These are phyloP conservation scores for Philhelius pedissequus DNA, from an alignment of 2,888 invertebrate species.

Conservation along the genomic window DNA sequence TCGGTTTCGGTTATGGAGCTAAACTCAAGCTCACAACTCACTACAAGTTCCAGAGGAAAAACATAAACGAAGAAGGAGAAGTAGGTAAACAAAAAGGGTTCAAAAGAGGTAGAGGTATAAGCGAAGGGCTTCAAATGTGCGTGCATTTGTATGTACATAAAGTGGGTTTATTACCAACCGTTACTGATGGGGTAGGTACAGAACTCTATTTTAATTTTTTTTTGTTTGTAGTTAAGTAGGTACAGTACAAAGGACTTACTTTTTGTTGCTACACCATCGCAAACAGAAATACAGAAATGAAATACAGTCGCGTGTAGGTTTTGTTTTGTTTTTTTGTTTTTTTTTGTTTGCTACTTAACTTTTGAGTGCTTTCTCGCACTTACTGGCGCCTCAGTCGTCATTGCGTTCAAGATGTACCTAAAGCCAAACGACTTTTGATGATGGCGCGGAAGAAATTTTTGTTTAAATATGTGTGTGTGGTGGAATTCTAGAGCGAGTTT, in stretches of 20 bases:
- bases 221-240: slow-evolving; percentile 25
- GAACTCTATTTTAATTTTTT: background rate
- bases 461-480: background rate
- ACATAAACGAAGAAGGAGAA: background rate
- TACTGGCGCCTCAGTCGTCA: slow-evolving; percentile 52
- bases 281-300: background rate
- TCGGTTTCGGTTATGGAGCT: too few relatives aligned
- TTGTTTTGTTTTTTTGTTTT: background rate
- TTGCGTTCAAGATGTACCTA: slow-evolving; percentile 5
- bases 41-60: background rate
- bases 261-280: slow-evolving; percentile 30
- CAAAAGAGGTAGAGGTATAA: too few relatives aligned
- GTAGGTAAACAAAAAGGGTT: too few relatives aligned
- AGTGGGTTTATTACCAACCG: slow-evolving; percentile 1
- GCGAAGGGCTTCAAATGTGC: slow-evolving; percentile 15
- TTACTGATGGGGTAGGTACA: slow-evolving; percentile 24
- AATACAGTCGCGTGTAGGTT: slow-evolving; percentile 39
- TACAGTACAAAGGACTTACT: slow-evolving; percentile 44
- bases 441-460: background rate
- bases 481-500: background rate
- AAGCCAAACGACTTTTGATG: slow-evolving; percentile 16
- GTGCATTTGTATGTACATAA: slow-evolving; percentile 24
- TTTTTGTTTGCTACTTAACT: slow-evolving; percentile 51
- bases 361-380: slow-evolving; percentile 60
- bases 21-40: too few relatives aligned